Base-by-base conservation (phyloP, 2,888 invertebrate species). In the Xylota sylvarum region DNA sequence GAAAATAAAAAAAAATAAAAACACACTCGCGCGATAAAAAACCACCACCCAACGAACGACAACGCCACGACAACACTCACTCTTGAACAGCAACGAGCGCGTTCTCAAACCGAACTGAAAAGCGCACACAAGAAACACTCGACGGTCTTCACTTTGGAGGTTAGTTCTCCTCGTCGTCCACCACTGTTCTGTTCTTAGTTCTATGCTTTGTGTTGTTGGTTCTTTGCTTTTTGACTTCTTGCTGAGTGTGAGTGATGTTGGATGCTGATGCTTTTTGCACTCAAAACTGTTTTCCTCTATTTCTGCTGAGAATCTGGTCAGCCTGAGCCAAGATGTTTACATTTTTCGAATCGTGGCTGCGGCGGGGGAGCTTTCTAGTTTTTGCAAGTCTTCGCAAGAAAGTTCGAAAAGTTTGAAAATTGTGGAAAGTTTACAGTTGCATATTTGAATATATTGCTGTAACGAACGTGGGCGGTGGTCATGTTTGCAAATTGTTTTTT, bases 41-140 rank as follows among this genome's bases (percentile, higher is more conserved):
- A 6, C 30, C 43, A 72, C 81, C 72, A 85, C 56, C 81, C 65
- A 65, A 70, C 35, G 27, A 43, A 12, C 30, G 23, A 64, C 62
- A 40, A 27, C 58, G 52, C 40, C 43, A 30, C 27, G 12, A 32
- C 65, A 5, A 10, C 35, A 81, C 56, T 48, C 72, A 72, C 76
- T 72, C 72, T 40, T 19, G 82, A 73, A 77, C 69, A 81, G 67
- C 81, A 81, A 65, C 82, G 86, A 82, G 48, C 82, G 77, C 77
- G 86, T 82, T 86, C 86, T 73, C 73, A 82, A 78, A 86, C 82
- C 78, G 73, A 23, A 86, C 86, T 82, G 69, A 86, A 81, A 60
- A 37, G 37, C 67, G 37, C 48, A 46, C 32, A 23, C 43, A 77
- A 81, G 73, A 86, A 74, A 78, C 82, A 86, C 82, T 82, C 82